Evolutionary conservation across 2,888 invertebrate species (phyloP), one percentile per base, ranked within the genome.

Genomic region (Ceraclea dissimilis): DNA sequence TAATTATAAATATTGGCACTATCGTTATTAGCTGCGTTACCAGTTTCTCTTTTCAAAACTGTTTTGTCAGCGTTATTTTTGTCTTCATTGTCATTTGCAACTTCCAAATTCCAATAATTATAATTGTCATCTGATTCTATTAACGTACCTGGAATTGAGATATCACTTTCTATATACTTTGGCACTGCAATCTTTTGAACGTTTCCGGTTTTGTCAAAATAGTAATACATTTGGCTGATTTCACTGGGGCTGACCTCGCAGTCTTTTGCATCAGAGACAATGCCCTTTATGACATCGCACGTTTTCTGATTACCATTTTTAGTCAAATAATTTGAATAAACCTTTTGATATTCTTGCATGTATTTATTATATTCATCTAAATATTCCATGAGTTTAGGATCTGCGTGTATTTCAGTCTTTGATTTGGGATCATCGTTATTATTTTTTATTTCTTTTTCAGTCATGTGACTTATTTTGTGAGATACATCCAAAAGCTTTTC

Each of bases 41-140:
- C n/a, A n/a, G n/a, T n/a, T n/a, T n/a, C n/a, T n/a, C n/a, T n/a
- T 26, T 26, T 26, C 26, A 26, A 26, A 6, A 26, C 26, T 6
- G 10, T 26, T 10, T 26, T 26, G 4, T 39, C 39, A 39, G 13
- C 31, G 31, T 31, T 31, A 8, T 11, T 13, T 39, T 39, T 39
- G 13, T 39, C 16, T 4, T 16, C n/a, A 5, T 39, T 39, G 39
- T 13, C 5, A 39, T 39, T 39, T 39, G 39, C 5, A 16, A 8
- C 31, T 17, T 43, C 16, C 20, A 43, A 4, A 1, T 34, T 44
- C 39, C 21, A 44, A 19, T 44, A 51, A 21, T 10, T 51, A 2
- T 43, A 43, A 20, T 51, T 13, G 11, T 18, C n/a, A 43, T 51
- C 51, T 6, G 51, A 51, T 18, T 51, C 19, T n/a, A 19, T 2